Base-by-base conservation (phyloP, 1,140 invertebrate genomes). In the Pseudomyrmex flavicornis region DNA sequence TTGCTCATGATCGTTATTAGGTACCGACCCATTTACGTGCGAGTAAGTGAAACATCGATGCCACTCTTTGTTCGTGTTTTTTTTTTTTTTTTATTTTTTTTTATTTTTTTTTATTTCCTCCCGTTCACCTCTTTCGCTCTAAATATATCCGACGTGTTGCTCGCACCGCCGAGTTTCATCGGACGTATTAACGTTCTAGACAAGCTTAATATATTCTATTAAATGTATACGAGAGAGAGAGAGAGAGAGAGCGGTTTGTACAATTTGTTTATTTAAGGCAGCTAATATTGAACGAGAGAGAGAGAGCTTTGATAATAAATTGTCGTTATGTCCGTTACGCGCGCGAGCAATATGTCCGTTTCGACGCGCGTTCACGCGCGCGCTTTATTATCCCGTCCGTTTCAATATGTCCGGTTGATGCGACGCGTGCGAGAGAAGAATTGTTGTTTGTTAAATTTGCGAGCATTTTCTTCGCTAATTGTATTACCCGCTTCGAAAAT, bases 121-220 rank as follows among this genome's bases (percentile, higher is more conserved):
- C 46, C 72, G 59, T 74, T 65, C 46, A 50, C 58, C 69, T 48
- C 82, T 84, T 70, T 74, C 74, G 74, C 74, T 70, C 82, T 88
- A 88, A 88, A 87, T 87, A 80, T 86, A 80, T 76, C 61, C 82
- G 52, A 80, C 70, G 63, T 80, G 54, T 66, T 44, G 65, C n/a
- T n/a, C 54, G n/a, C 54, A 17, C 52, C 58, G 50, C 35, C 59
- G 63, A 54, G 22, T 79, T 74, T 65, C 63, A 50, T 54, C 22
- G 35, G 26, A 79, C 66, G 35, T 63, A 69, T 79, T 68, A 35
- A 66, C 48, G 56, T 48, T 62, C 17, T 52, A 15, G 59, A 58
- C 59, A 59, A 59, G 69, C 22, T 80, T 70, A 26, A 70, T 35
- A 35, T 35, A 35, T 79, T 79, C 12, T 48, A 69, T 61, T 69